phyloP scores from a whole-genome alignment of 1,140 invertebrate genomes.

The Spodoptera frugiperda region DNA sequence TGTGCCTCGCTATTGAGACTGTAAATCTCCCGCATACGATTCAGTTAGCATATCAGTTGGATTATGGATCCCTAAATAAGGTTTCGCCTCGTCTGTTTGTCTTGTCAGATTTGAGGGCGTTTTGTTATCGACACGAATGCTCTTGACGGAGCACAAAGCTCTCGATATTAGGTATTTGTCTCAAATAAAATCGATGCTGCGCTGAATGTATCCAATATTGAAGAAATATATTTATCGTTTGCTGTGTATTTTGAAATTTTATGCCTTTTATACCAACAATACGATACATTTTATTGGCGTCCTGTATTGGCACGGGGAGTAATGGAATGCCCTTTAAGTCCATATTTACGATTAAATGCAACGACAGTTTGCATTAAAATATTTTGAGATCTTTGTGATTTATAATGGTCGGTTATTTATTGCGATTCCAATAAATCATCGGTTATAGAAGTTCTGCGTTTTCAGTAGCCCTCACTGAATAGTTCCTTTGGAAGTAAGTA shows the following conservation, averaged over 20 bases:
- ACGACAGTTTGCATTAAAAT: slow-evolving; percentile 33
- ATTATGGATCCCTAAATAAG: slow-evolving; percentile 39
- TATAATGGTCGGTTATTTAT: slow-evolving; percentile 29
- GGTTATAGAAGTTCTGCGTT: slow-evolving; percentile 8
- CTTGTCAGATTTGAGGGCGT: slow-evolving; percentile 25
- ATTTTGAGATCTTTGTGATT: slow-evolving; percentile 33
- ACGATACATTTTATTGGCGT: slow-evolving; percentile 25
- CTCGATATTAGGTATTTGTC: background rate
- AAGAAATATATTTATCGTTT: slow-evolving; percentile 5
- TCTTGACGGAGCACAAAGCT: slow-evolving; percentile 11
- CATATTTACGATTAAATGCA: slow-evolving; percentile 32
- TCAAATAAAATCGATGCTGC: background rate
- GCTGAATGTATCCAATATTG: slow-evolving; percentile 12
- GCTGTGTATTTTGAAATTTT: slow-evolving; percentile 39
- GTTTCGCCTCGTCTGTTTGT: slow-evolving; percentile 30
- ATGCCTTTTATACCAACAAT: slow-evolving; percentile 39
- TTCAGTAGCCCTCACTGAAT: slow-evolving; percentile 4
- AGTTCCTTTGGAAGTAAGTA: background rate
- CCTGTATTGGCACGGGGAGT: slow-evolving; percentile 11
- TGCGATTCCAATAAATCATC: slow-evolving; percentile 24
- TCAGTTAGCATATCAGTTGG: slow-evolving; percentile 34
- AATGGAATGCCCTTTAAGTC: slow-evolving; percentile 38
- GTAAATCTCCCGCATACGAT: slow-evolving; percentile 57
- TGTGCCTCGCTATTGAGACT: slow-evolving; percentile 49
- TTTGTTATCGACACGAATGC: slow-evolving; percentile 4